Conservation (phyloP, 2,888 invertebrate genomes). For the Myopa testacea region DNA sequence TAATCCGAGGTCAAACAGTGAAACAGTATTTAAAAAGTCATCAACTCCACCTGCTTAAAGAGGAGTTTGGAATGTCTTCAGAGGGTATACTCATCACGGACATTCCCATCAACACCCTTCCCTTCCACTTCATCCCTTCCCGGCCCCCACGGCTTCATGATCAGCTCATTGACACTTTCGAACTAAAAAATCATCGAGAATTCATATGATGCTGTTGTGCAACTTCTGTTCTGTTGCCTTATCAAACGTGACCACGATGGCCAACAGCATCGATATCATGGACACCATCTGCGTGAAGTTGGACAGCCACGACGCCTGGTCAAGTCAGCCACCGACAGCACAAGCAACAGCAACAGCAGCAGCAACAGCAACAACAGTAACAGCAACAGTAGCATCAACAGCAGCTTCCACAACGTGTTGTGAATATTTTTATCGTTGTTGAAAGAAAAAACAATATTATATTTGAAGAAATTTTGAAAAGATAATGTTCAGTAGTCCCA, state of each 20-base stretch:
- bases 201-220: background rate
- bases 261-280: slow-evolving; percentile 16
- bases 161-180: background rate
- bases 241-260: slow-evolving; percentile 46
- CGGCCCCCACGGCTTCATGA: background rate
- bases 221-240: background rate
- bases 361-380: too few relatives aligned
- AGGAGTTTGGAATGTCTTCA: too few relatives aligned
- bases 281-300: slow-evolving; percentile 30
- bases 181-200: background rate
- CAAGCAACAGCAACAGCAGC: background rate
- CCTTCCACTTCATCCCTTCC: background rate
- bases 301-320: background rate
- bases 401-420: slow-evolving; percentile 10
- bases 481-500: background rate
- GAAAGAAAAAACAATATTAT: background rate
- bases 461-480: background rate
- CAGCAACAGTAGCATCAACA: background rate
- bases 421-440: slow-evolving; percentile 8
- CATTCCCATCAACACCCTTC: too few relatives aligned
- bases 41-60: too few relatives aligned
- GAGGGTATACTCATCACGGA: too few relatives aligned
- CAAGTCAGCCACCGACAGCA: background rate
- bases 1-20: too few relatives aligned
- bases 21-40: too few relatives aligned